Conservation (phyloP, 2,113 vertebrate species). For the Orthonyx spaldingii region DNA sequence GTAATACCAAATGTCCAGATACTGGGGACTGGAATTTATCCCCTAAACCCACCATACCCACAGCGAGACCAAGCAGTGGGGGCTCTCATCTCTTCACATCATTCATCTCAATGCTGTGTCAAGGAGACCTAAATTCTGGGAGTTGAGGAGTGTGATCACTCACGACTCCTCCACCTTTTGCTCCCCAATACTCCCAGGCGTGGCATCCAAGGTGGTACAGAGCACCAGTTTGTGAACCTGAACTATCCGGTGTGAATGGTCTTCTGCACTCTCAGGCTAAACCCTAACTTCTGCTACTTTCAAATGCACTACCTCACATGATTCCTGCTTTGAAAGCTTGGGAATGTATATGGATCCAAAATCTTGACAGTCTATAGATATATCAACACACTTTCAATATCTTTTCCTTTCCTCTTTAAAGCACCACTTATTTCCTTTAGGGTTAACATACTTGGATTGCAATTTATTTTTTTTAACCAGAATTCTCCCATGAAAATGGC, state of each 20-base stretch:
- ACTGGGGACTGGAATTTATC: background rate
- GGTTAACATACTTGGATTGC: background rate
- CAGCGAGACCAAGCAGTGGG: background rate
- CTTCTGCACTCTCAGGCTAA: background rate
- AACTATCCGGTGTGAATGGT: background rate
- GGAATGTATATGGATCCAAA: background rate
- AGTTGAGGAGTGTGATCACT: background rate
- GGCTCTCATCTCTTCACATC: background rate
- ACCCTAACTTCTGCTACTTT: background rate
- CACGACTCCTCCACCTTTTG: background rate
- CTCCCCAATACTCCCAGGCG: background rate
- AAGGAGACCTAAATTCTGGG: background rate
- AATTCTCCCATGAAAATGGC: background rate
- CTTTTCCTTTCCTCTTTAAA: background rate
- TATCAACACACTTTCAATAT: background rate
- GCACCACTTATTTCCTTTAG: background rate
- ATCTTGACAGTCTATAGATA: background rate
- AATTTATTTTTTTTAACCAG: background rate
- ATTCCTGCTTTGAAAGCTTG: background rate
- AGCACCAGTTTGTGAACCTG: background rate
- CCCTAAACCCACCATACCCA: background rate
- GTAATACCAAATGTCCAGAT: background rate
- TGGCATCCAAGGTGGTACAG: background rate
- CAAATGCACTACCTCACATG: background rate
- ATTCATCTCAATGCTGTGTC: background rate